A percentile compares a stretch with the other conserved stretches of the same genome.
These are phyloP conservation scores for Tachysurus vachellii DNA, from an alignment of 2,113 vertebrate species.

Conservation along the genomic window DNA sequence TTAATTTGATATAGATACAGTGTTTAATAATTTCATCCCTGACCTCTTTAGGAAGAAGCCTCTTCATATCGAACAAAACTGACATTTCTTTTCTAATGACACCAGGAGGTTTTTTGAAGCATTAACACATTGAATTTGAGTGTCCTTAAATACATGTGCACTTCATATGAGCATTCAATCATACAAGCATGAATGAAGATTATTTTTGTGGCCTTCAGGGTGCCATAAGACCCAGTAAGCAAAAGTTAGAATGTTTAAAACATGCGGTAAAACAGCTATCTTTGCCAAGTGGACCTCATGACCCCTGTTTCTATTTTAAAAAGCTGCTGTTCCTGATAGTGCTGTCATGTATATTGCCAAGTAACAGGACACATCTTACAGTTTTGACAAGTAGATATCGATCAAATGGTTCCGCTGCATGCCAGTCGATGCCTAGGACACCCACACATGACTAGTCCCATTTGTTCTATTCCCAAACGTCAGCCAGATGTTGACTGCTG, in stretches of 20 bases:
- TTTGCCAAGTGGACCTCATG: not conserved
- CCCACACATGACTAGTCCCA: not conserved
- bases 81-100: not conserved
- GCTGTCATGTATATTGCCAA: not conserved
- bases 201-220: not conserved
- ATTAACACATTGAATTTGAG: not conserved
- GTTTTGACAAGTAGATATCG: not conserved
- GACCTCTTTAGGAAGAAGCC: not conserved
- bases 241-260: not conserved
- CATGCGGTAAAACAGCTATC: not conserved
- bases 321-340: slow-evolving; percentile 2
- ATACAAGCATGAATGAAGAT: not conserved
- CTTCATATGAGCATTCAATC: no score
- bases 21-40: not conserved
- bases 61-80: not conserved
- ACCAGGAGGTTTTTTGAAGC: not conserved
- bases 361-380: not conserved
- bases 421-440: not conserved
- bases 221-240: not conserved
- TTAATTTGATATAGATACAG: not conserved
- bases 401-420: not conserved
- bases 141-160: no score
- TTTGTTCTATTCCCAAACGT: not conserved
- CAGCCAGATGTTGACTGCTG: not conserved
- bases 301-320: slow-evolving; percentile 9